Evolutionary conservation across 2,888 invertebrate species (phyloP).

Genomic region (Acleris laterana): DNA sequence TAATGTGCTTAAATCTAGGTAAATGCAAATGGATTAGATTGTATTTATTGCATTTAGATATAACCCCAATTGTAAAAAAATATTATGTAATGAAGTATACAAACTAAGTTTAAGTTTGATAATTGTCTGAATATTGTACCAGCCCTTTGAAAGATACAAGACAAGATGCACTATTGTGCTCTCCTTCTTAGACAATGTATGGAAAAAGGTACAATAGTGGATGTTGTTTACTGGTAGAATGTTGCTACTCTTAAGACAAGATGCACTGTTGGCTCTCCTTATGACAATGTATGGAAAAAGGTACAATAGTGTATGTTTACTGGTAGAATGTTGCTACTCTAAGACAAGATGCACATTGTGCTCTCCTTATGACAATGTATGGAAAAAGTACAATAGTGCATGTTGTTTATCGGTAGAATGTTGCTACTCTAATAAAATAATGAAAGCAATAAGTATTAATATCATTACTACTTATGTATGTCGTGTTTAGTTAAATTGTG

Average conservation of each 20-base stretch:
- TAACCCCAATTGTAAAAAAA: conserved; percentile 76
- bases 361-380: neutral
- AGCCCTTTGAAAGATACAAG: conserved; percentile 43
- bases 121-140: conserved; percentile 58
- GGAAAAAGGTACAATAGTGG: conserved; percentile 1
- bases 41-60: conserved; percentile 83
- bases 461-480: conserved; percentile 64
- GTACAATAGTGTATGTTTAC: too few species aligned
- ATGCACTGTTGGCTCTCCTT: too few species aligned
- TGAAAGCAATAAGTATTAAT: conserved; percentile 70
- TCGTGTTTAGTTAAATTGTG: conserved; percentile 80
- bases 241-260: too few species aligned
- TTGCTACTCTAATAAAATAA: conserved; percentile 52
- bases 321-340: too few species aligned
- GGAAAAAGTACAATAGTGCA: conserved; percentile 1
- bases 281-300: too few species aligned
- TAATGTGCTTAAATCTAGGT: conserved; percentile 83
- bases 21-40: conserved; percentile 63
- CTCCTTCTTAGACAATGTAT: neutral
- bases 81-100: conserved; percentile 68
- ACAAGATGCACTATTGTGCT: neutral
- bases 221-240: conserved; percentile 36
- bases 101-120: conserved; percentile 64
- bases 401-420: conserved; percentile 38
- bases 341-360: neutral